Evolutionary conservation across 2,888 invertebrate genomes (phyloP).

Genomic region (Mesodorylaimus sp.): DNA sequence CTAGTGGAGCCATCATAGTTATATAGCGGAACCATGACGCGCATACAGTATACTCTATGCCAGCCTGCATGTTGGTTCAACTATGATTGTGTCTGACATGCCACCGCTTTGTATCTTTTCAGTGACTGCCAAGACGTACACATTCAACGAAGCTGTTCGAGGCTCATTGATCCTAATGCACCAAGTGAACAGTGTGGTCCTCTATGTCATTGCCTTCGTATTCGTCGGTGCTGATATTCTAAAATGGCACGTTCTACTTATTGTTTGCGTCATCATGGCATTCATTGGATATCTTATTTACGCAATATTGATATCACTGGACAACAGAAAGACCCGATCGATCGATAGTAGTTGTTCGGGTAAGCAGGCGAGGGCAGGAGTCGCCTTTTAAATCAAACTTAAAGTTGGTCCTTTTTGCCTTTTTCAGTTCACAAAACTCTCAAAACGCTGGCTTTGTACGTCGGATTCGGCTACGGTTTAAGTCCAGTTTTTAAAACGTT

Average conservation of each 20-base stretch:
- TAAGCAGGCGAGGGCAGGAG: no score
- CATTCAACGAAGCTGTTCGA: constrained; percentile 47
- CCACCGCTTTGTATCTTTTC: no score
- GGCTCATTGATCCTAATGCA: constrained; percentile 61
- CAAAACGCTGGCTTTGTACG: constrained; percentile 58
- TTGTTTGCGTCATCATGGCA: neutral
- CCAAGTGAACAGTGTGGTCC: constrained; percentile 45
- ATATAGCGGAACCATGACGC: no score
- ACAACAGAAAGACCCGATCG: no score
- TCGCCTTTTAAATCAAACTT: no score
- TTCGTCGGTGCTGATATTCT: constrained; percentile 20
- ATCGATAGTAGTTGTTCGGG: no score
- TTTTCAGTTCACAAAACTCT: constrained; percentile 24
- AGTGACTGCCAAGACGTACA: constrained; percentile 54
- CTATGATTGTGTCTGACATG: no score
- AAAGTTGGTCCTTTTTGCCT: constrained; percentile 7
- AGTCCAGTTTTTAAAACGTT: constrained; percentile 80
- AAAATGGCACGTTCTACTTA: constrained; percentile 10
- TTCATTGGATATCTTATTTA: neutral
- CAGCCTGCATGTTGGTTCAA: no score
- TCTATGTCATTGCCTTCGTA: constrained; percentile 27
- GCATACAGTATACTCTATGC: no score
- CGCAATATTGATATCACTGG: no score
- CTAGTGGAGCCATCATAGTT: no score
- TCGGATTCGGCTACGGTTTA: constrained; percentile 65